phyloP scores from a whole-genome alignment of 2,797 vertebrate species.

The Clamator glandarius region DNA sequence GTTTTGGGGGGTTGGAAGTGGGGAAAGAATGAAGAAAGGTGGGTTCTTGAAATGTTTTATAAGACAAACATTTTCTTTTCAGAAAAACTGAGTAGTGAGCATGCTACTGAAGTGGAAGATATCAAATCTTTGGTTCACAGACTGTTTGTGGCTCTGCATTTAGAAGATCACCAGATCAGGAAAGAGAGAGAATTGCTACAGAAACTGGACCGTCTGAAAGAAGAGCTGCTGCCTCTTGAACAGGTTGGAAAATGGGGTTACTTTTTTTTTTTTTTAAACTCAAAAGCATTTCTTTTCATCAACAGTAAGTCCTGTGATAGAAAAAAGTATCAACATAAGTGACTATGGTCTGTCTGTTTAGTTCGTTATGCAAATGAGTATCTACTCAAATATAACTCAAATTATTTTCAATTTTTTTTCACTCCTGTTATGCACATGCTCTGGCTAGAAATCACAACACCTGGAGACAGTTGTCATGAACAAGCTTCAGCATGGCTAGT shows the following conservation, averaged over 20 bases:
- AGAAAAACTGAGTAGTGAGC: constrained; percentile 78
- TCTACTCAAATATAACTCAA: background rate
- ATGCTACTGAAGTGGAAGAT: constrained; percentile 76
- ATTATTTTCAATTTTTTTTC: background rate
- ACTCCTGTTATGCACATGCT: background rate
- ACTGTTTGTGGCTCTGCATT: constrained; percentile 85
- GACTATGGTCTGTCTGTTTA: background rate
- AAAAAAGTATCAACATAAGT: background rate
- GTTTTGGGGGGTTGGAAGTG: background rate
- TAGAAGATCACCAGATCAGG: constrained; percentile 84
- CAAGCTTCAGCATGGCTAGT: background rate
- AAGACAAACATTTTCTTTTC: background rate
- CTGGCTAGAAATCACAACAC: background rate
- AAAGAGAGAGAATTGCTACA: constrained; percentile 85
- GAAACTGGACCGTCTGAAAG: constrained; percentile 84
- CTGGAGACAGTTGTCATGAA: background rate
- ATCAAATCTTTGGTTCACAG: constrained; percentile 87
- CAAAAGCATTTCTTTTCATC: background rate
- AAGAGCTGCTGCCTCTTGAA: constrained; percentile 88
- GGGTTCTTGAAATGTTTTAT: background rate
- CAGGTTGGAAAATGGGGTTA: constrained; percentile 77
- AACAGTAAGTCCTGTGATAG: background rate
- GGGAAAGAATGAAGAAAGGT: background rate
- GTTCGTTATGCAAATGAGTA: background rate
- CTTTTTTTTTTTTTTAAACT: background rate